Percentiles rank a stretch among this genome's conserved stretches.
These are phyloP conservation scores for Leucania comma DNA, from an alignment of 2,888 invertebrate species.

Conservation along the genomic window DNA sequence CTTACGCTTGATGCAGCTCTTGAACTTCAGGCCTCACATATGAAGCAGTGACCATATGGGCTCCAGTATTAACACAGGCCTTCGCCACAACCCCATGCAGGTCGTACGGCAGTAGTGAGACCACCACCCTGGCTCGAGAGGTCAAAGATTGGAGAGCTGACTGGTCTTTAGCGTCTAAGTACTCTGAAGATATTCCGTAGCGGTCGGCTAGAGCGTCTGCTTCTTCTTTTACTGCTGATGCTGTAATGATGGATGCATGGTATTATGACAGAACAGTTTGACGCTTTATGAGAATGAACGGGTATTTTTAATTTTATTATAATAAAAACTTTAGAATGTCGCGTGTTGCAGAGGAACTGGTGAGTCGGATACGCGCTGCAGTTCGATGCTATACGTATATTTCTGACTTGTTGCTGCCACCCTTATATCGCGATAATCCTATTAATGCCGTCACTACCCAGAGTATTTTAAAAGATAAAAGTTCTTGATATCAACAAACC, in stretches of 20 bases:
- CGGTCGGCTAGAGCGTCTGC: slow-evolving; percentile 95
- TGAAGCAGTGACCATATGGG: slow-evolving; percentile 99
- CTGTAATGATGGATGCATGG: slow-evolving; percentile 73
- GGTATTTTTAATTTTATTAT: no score
- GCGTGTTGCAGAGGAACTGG: no score
- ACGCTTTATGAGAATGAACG: no score
- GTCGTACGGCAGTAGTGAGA: slow-evolving; percentile 97
- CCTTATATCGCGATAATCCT: no score
- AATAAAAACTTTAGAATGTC: no score
- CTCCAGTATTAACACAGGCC: slow-evolving; percentile 95
- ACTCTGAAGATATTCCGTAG: slow-evolving; percentile 95
- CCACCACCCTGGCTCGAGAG: slow-evolving; percentile 93
- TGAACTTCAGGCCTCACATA: slow-evolving; percentile 97
- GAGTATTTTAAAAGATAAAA: no score
- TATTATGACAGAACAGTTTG: no score
- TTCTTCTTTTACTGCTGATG: slow-evolving; percentile 96
- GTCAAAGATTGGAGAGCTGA: slow-evolving; percentile 93
- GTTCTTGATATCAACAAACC: no score
- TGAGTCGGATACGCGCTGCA: no score
- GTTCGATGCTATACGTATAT: no score
- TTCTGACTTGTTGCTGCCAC: no score
- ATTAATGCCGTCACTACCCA: no score
- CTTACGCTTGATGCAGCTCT: slow-evolving; percentile 94
- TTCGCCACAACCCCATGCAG: slow-evolving; percentile 96
- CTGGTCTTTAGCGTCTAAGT: slow-evolving; percentile 95